Conservation (phyloP, 2,113 vertebrate genomes). For the Monarcha castaneiventris region DNA sequence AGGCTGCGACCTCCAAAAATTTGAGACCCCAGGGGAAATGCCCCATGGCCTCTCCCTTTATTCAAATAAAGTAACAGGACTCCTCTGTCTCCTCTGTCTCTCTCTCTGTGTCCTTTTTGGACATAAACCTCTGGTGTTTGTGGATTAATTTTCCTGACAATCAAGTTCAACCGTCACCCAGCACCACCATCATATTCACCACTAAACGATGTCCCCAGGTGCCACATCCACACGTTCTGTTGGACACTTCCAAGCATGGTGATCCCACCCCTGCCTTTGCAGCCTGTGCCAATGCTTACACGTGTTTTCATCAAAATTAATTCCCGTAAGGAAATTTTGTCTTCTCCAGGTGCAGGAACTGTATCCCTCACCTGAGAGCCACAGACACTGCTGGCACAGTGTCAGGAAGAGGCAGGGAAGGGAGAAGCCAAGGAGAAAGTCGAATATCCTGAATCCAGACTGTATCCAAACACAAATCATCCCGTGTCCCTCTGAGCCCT, state of each 20-base stretch:
- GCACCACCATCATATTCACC: background rate
- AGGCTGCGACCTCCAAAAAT: too few relatives aligned
- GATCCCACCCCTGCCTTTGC: background rate
- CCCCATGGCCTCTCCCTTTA: too few relatives aligned
- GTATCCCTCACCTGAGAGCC: background rate
- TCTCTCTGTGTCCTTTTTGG: too few relatives aligned
- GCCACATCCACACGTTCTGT: rapidly evolving
- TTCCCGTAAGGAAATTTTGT: background rate
- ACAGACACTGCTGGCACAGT: background rate
- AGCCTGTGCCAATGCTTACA: background rate
- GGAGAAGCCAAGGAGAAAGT: background rate
- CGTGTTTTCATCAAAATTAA: background rate
- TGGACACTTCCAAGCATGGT: background rate
- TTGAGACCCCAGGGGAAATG: too few relatives aligned
- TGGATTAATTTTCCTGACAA: too few relatives aligned
- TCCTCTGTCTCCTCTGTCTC: too few relatives aligned
- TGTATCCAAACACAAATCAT: background rate
- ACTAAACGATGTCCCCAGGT: background rate
- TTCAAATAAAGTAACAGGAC: too few relatives aligned
- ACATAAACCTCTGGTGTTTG: too few relatives aligned
- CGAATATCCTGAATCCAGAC: background rate
- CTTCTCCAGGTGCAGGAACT: background rate
- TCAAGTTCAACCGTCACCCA: background rate
- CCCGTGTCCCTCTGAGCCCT: background rate
- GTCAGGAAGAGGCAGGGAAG: background rate